Conservation (phyloP, 2,113 vertebrate species). For the Copsychus sechellarum region DNA sequence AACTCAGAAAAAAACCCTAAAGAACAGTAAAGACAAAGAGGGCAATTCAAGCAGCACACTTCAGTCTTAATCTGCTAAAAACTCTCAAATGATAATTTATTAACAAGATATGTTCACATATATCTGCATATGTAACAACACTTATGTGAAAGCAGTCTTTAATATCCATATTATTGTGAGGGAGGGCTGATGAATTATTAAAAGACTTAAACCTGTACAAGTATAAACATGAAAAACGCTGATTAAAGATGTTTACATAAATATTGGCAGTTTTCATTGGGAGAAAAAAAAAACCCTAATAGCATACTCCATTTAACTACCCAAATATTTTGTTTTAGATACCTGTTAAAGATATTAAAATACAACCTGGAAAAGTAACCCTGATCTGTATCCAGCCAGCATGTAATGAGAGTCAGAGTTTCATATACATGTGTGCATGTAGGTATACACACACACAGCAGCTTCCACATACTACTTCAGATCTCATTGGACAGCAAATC, state of each 20-base stretch:
- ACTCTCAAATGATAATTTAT: slow-evolving; percentile 28
- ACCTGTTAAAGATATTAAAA: slow-evolving; percentile 63
- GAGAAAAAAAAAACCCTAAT: slow-evolving; percentile 39
- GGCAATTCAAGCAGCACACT: slow-evolving; percentile 25
- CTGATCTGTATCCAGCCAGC: slow-evolving; percentile 61
- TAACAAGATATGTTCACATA: slow-evolving; percentile 49
- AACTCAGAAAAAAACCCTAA: neutral
- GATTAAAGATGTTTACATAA: slow-evolving; percentile 59
- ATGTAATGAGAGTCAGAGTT: slow-evolving; percentile 3
- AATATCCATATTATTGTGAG: slow-evolving; percentile 10
- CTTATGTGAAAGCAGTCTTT: slow-evolving; percentile 48
- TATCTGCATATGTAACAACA: slow-evolving; percentile 29
- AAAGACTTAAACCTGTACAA: slow-evolving; percentile 75
- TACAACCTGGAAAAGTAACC: slow-evolving; percentile 59
- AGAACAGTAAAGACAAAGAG: slow-evolving; percentile 23
- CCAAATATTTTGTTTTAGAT: slow-evolving; percentile 59
- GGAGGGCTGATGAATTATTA: slow-evolving; percentile 49
- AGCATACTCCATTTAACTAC: slow-evolving; percentile 50
- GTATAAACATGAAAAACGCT: slow-evolving; percentile 70
- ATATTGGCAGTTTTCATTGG: slow-evolving; percentile 64
- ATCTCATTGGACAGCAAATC: slow-evolving; percentile 72
- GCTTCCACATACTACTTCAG: slow-evolving; percentile 39
- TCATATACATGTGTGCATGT: neutral
- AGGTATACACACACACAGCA: neutral
- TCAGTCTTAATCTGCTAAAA: slow-evolving; percentile 39